Evolutionary conservation across 1,140 invertebrate species (phyloP), one percentile per base, ranked within the genome.

Genomic region (Drosophila nebulosa): DNA sequence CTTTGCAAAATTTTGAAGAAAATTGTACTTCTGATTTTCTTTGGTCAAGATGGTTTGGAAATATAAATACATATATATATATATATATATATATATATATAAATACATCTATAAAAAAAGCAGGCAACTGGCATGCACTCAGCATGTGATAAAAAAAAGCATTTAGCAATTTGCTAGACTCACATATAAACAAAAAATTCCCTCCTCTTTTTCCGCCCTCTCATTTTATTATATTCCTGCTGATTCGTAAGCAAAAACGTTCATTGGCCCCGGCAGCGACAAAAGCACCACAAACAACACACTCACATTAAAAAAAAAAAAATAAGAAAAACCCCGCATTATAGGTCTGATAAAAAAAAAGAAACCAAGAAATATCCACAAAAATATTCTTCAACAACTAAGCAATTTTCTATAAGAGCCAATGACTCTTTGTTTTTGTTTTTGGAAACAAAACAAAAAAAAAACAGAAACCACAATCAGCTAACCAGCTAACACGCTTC

Each of bases 201-300:
- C 69, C 27, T 65, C 39, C 56, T 60, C 58, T 57, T 78, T 72
- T 65, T 21, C 64, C 16, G 57, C 30, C 46, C 56, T 70, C 67
- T 16, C 24, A 50, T 63, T 71, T 61, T 63, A 65, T 57, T 53
- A 50, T 66, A 67, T 67, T 85, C 73, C 64, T 79, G 80, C 80
- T 86, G 81, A 84, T 80, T 85, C 74, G 78, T 76, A 72, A 59
- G 81, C 81, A 74, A 56, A 27, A 42, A 71, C 80, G 80, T 85
- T 85, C 80, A 86, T 71, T 85, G 80, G 81, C 80, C 80, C 64
- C 78, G 39, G 60, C 27, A 61, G 30, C 67, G 39, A 46, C 39
- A 46, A 46, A 46, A 64, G 52, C 70, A 66, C 71, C 70, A 76
- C 71, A 68, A 55, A 64, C 24, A 24, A 24, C 24, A 4, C 24